Percentiles rank a stretch among this genome's conserved stretches.
phyloP scores from a whole-genome alignment of 2,888 invertebrate genomes.

The Euplexia lucipara region DNA sequence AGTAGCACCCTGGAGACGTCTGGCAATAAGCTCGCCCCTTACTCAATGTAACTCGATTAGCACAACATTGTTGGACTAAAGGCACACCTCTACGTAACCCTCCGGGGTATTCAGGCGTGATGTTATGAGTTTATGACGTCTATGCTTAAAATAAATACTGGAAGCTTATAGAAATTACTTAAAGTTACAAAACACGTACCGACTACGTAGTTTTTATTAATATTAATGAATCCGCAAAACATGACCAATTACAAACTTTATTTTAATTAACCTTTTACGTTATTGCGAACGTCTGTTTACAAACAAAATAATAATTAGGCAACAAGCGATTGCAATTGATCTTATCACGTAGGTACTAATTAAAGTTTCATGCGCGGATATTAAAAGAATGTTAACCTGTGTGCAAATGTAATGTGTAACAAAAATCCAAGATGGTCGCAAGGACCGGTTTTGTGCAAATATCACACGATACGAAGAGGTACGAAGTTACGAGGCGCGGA shows the following conservation, averaged over 20 bases:
- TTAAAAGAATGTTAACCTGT: constrained; percentile 52
- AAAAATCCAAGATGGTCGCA: constrained; percentile 70
- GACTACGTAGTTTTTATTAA: constrained; percentile 8
- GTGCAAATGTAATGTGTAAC: constrained; percentile 40
- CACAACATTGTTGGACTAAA: too few species aligned
- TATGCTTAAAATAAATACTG: constrained; percentile 8
- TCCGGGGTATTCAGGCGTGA: too few species aligned
- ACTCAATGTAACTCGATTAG: too few species aligned
- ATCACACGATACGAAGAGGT: constrained; percentile 49
- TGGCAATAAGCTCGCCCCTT: too few species aligned
- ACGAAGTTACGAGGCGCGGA: constrained; percentile 74
- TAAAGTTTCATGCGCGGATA: constrained; percentile 21
- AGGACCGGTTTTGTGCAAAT: constrained; percentile 81
- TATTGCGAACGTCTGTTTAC: constrained; percentile 25
- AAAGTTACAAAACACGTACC: constrained; percentile 24
- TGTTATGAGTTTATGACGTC: too few species aligned
- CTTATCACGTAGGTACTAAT: constrained; percentile 8
- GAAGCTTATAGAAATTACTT: neutral
- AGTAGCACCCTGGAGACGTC: too few species aligned
- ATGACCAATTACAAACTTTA: constrained; percentile 18
- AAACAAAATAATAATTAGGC: neutral
- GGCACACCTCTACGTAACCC: too few species aligned
- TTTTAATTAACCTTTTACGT: constrained; percentile 18
- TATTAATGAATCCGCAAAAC: constrained; percentile 30
- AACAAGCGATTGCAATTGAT: neutral